Evolutionary conservation across 1,140 invertebrate species (phyloP).

Genomic region (Bombus soroeensis): DNA sequence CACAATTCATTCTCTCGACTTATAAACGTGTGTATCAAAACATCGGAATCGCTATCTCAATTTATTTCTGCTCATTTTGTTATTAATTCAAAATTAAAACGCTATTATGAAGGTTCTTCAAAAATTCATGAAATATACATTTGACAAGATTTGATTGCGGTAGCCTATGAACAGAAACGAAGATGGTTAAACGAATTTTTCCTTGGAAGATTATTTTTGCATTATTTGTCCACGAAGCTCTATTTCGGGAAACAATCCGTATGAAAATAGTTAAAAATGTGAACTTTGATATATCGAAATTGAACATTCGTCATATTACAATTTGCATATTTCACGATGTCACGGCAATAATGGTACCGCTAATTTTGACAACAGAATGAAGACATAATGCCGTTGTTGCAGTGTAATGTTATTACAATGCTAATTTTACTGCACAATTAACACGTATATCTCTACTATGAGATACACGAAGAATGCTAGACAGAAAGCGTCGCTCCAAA

Average conservation of each 20-base stretch:
- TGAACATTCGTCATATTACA: neutral
- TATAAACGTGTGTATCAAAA: too few relatives aligned
- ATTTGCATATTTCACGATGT: neutral
- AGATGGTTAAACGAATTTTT: neutral
- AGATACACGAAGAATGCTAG: neutral
- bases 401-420: slow-evolving; percentile 4
- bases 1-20: too few relatives aligned
- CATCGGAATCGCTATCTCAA: too few relatives aligned
- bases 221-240: neutral
- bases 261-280: neutral
- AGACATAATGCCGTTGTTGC: neutral
- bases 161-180: neutral
- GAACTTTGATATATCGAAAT: neutral
- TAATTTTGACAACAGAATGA: slow-evolving; percentile 5
- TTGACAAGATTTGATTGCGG: too few relatives aligned
- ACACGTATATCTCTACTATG: slow-evolving; percentile 45
- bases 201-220: neutral
- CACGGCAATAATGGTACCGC: neutral
- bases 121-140: too few relatives aligned
- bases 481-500: slow-evolving; percentile 73
- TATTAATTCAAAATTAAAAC: too few relatives aligned
- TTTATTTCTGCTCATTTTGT: too few relatives aligned
- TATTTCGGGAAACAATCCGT: neutral
- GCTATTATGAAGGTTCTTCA: too few relatives aligned
- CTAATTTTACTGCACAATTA: slow-evolving; percentile 12